Percentiles rank a stretch among this genome's conserved stretches.
These are phyloP conservation scores for Pseudeuparius sepicola DNA, from an alignment of 2,888 invertebrate genomes.

Conservation along the genomic window DNA sequence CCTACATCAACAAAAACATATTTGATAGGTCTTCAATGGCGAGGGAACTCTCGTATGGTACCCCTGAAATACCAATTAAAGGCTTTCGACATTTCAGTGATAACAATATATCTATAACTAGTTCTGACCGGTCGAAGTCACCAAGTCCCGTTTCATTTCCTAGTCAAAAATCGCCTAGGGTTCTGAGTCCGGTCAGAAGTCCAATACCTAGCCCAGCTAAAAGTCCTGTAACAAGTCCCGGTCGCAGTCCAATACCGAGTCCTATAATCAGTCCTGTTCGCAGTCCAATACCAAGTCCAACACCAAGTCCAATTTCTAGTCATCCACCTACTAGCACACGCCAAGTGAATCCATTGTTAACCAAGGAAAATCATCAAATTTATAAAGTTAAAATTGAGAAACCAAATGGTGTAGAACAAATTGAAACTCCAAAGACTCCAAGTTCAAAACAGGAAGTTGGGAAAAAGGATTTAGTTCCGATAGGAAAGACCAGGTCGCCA, in stretches of 20 bases:
- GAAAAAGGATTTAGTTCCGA: too few species aligned
- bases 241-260: constrained; percentile 14
- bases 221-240: constrained; percentile 1
- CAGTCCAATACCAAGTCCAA: too few species aligned
- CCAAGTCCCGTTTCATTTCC: too few species aligned
- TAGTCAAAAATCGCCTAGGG: too few species aligned
- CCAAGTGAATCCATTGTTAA: too few species aligned
- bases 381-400: constrained; percentile 22
- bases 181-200: background rate
- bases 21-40: constrained; percentile 43
- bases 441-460: constrained; percentile 11
- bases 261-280: too few species aligned
- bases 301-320: too few species aligned
- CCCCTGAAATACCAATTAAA: constrained; percentile 37
- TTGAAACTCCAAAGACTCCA: constrained; percentile 3
- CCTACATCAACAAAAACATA: constrained; percentile 33
- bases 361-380: constrained; percentile 14
- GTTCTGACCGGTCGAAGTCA: too few species aligned
- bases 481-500: constrained; percentile 17
- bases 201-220: background rate
- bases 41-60: constrained; percentile 45
- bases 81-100: too few species aligned
- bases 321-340: too few species aligned
- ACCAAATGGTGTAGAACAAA: constrained; percentile 17
- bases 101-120: too few species aligned